phyloP scores from a whole-genome alignment of 2,113 vertebrate species.

The Peromyscus maniculatus region DNA sequence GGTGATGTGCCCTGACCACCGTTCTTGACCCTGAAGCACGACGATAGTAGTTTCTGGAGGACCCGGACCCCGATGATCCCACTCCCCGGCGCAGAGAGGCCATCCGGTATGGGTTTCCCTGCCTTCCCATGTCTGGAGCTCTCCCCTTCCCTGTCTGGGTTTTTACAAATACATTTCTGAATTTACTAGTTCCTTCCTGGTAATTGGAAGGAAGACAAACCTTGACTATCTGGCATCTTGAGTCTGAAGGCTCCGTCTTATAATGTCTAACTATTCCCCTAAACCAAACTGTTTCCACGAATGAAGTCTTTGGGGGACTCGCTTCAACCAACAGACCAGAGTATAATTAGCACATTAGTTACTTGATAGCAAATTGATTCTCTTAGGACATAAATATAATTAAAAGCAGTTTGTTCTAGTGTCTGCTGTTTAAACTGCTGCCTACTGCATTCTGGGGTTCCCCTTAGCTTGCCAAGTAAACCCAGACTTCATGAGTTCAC shows the following conservation, averaged over 20 bases:
- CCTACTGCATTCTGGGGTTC: not conserved
- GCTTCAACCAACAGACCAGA: not conserved
- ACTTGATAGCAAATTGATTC: conserved; percentile 46
- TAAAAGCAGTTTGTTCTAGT: conserved; percentile 36
- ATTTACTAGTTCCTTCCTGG: conserved; percentile 17
- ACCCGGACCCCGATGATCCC: rapidly evolving
- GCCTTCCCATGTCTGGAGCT: not conserved
- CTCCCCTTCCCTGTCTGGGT: not conserved
- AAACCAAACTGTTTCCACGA: conserved; percentile 8
- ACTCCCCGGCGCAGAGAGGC: not conserved
- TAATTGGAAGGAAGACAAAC: not conserved
- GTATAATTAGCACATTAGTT: not conserved
- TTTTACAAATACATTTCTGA: conserved; percentile 28
- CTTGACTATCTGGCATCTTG: not conserved
- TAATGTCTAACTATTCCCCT: conserved; percentile 6
- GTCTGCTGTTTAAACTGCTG: not conserved
- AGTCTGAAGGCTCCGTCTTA: not conserved
- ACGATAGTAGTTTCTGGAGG: not conserved
- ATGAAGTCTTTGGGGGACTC: not conserved
- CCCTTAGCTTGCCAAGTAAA: not conserved
- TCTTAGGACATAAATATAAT: conserved; percentile 39
- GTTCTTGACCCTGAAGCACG: not conserved
- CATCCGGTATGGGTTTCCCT: not conserved
- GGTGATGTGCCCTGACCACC: not conserved
- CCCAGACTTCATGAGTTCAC: not conserved